phyloP scores from a whole-genome alignment of 2,888 invertebrate genomes.

The Platerodrilus igneus region DNA sequence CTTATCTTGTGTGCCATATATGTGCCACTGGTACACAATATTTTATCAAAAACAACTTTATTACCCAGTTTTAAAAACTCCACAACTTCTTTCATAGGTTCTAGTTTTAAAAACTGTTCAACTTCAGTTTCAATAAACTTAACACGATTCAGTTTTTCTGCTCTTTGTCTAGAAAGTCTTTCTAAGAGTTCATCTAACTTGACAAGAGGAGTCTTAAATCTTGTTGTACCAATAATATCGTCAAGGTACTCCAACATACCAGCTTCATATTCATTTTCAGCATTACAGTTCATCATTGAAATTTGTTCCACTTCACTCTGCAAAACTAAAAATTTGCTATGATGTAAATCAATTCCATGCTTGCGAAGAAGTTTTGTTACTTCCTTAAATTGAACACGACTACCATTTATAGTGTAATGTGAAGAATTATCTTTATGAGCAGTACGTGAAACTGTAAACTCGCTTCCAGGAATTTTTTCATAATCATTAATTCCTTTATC shows the following conservation, averaged over 20 bases:
- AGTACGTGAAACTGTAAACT: conserved; percentile 81
- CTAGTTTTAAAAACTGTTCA: conserved; percentile 66
- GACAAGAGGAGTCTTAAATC: conserved; percentile 77
- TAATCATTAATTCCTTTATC: conserved; percentile 71
- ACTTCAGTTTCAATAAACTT: conserved; percentile 79
- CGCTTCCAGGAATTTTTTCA: conserved; percentile 70
- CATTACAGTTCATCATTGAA: conserved; percentile 98
- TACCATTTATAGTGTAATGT: conserved; percentile 69
- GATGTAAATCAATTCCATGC: conserved; percentile 90
- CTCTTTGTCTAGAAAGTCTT: conserved; percentile 64
- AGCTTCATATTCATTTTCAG: conserved; percentile 74
- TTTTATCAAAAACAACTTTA: conserved; percentile 63
- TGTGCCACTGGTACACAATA: conserved; percentile 64
- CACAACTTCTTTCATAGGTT: conserved; percentile 76
- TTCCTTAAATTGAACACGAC: conserved; percentile 78
- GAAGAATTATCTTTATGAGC: conserved; percentile 80
- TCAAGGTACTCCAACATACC: conserved; percentile 98
- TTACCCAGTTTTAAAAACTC: conserved; percentile 79
- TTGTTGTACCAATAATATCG: conserved; percentile 90
- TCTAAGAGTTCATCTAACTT: conserved; percentile 70
- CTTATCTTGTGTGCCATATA: conserved; percentile 59
- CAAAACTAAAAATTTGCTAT: conserved; percentile 94
- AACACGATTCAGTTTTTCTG: conserved; percentile 80
- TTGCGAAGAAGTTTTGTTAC: conserved; percentile 71
- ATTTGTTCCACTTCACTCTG: conserved; percentile 99